Percentiles rank a stretch among this genome's conserved stretches.
These are phyloP conservation scores for Sphaeramia orbicularis DNA, from an alignment of 2,797 vertebrate genomes.

Conservation along the genomic window DNA sequence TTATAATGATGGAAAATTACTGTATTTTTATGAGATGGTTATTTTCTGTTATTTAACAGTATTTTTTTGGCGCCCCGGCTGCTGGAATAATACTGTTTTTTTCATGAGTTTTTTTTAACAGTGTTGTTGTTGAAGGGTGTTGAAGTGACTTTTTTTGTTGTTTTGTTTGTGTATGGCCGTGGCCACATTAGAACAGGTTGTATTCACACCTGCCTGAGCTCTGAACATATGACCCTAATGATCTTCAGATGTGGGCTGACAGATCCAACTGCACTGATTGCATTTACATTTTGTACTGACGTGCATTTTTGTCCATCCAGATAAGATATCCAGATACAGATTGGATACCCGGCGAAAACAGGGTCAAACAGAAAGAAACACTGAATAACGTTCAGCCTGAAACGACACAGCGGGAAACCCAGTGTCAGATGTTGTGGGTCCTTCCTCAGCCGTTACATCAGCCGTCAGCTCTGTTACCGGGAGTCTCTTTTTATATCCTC, in stretches of 20 bases:
- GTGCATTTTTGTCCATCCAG: slow-evolving; percentile 5
- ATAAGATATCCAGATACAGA: not conserved
- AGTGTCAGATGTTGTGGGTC: slow-evolving; percentile 52
- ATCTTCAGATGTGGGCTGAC: slow-evolving; percentile 27
- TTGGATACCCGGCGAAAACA: slow-evolving; percentile 25
- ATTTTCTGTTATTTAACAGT: too few relatives aligned
- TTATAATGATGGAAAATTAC: too few relatives aligned
- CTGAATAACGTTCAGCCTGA: slow-evolving; percentile 6
- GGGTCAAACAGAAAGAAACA: slow-evolving; percentile 10
- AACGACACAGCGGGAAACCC: slow-evolving; percentile 32
- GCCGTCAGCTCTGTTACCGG: not conserved
- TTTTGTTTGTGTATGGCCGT: not conserved
- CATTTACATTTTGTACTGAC: slow-evolving; percentile 26
- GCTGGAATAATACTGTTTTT: too few relatives aligned
- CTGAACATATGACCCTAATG: slow-evolving; percentile 6
- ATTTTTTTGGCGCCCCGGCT: too few relatives aligned
- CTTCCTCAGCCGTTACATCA: slow-evolving; percentile 53
- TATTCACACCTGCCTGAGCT: slow-evolving; percentile 16
- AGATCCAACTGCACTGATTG: not conserved
- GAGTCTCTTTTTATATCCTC: slow-evolving; percentile 16
- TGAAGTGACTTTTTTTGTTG: too few relatives aligned
- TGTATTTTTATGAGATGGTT: too few relatives aligned
- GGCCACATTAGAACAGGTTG: not conserved
- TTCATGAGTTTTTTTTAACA: too few relatives aligned
- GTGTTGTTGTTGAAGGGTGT: too few relatives aligned